Evolutionary conservation across 2,797 vertebrate genomes (phyloP).

Genomic region (Gambusia yucatana): DNA sequence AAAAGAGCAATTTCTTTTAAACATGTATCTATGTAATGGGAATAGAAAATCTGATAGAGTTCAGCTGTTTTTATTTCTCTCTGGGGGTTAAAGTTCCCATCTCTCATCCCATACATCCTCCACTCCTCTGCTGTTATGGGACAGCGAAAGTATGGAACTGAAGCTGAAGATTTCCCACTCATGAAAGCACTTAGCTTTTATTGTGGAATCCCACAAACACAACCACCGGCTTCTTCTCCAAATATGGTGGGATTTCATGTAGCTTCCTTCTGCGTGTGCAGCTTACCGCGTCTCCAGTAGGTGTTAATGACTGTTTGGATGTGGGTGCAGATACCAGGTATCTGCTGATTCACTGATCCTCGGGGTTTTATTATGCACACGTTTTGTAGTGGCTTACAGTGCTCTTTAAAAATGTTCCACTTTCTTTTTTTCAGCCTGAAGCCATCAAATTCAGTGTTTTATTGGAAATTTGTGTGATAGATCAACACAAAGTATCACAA

Average conservation of each 20-base stretch:
- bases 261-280: slow-evolving; percentile 33
- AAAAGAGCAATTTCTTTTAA: not conserved
- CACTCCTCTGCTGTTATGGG: not conserved
- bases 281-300: slow-evolving; percentile 29
- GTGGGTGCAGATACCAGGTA: slow-evolving; percentile 48
- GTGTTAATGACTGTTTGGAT: slow-evolving; percentile 40
- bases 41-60: not conserved
- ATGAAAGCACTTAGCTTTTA: not conserved
- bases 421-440: not conserved
- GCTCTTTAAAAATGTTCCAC: not conserved
- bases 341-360: slow-evolving; percentile 51
- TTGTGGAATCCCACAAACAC: not conserved
- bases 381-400: not conserved
- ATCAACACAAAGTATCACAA: not conserved
- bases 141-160: not conserved
- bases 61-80: not conserved
- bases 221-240: not conserved
- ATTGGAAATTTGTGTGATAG: not conserved
- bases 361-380: not conserved
- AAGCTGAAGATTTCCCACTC: not conserved
- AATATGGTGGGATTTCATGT: not conserved
- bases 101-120: not conserved
- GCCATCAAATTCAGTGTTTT: not conserved
- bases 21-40: not conserved
- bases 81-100: not conserved